A percentile compares a stretch with the other conserved stretches of the same genome.
Conservation (phyloP, 1,140 invertebrate genomes). For the Aricia agestis region DNA sequence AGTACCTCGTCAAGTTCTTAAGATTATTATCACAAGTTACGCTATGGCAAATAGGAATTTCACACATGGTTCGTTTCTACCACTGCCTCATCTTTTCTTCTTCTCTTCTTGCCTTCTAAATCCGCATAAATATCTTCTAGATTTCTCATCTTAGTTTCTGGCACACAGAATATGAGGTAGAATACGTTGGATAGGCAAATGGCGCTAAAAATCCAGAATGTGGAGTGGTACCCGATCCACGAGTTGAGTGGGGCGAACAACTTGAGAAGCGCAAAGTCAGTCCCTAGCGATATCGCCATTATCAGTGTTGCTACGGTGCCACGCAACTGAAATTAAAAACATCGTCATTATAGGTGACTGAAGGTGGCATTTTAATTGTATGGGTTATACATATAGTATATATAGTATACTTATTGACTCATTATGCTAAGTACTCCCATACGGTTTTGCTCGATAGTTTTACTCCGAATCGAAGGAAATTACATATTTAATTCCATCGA, state of each 20-base stretch:
- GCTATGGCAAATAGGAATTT: constrained; percentile 18
- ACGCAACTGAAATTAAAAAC: constrained; percentile 42
- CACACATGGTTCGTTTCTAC: constrained; percentile 51
- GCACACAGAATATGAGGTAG: constrained; percentile 80
- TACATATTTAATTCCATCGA: too few species aligned
- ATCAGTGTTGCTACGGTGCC: constrained; percentile 65
- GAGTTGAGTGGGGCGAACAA: constrained; percentile 70
- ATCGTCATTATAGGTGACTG: too few species aligned
- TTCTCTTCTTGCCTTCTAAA: constrained; percentile 51
- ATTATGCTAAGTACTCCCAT: too few species aligned
- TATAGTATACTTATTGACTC: too few species aligned
- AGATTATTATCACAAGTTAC: constrained; percentile 25
- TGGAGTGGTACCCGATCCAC: constrained; percentile 78
- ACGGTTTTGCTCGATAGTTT: too few species aligned
- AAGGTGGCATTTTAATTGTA: too few species aligned
- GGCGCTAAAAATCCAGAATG: constrained; percentile 83
- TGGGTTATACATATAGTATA: too few species aligned
- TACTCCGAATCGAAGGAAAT: too few species aligned
- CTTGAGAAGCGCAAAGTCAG: constrained; percentile 63
- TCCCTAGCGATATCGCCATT: constrained; percentile 63
- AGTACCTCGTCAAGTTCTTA: neutral
- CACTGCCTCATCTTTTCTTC: constrained; percentile 33
- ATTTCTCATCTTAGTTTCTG: constrained; percentile 85
- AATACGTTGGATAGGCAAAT: constrained; percentile 79
- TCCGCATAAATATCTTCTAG: constrained; percentile 81